These are phyloP conservation scores for Oryzias curvinotus DNA, from an alignment of 2,113 vertebrate genomes.

Conservation along the genomic window DNA sequence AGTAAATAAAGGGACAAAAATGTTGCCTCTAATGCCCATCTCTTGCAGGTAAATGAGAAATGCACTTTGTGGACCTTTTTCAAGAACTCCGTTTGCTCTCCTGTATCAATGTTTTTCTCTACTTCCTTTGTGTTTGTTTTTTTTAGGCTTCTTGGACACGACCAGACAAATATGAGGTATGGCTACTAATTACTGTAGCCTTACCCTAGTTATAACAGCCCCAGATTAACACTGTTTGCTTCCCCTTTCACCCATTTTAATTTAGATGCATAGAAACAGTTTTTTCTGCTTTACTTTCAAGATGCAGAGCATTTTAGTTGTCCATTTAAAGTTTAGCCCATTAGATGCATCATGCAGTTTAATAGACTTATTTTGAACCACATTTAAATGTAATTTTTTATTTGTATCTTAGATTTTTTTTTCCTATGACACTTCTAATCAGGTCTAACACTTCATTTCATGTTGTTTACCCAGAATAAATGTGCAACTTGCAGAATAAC, in stretches of 20 bases:
- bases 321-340: constrained; percentile 35
- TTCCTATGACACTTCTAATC: constrained; percentile 4
- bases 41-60: constrained; percentile 9
- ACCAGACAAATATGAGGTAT: constrained; percentile 97
- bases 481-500: neutral
- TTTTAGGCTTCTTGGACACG: constrained; percentile 98
- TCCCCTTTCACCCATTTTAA: constrained; percentile 9
- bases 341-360: constrained; percentile 40
- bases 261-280: constrained; percentile 52
- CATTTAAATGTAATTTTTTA: constrained; percentile 47
- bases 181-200: constrained; percentile 83
- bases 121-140: constrained; percentile 87
- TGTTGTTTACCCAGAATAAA: neutral
- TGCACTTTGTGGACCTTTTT: constrained; percentile 9
- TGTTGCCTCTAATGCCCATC: neutral
- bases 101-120: constrained; percentile 65
- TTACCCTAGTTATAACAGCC: constrained; percentile 56
- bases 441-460: no score
- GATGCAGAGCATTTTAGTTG: constrained; percentile 11
- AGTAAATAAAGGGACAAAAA: neutral
- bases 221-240: constrained; percentile 52
- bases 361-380: constrained; percentile 56
- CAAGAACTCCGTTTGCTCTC: constrained; percentile 65
- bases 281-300: constrained; percentile 49
- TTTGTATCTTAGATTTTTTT: constrained; percentile 21